These are phyloP conservation scores for Pteronura brasiliensis DNA, from an alignment of 2,113 vertebrate species.

Conservation along the genomic window DNA sequence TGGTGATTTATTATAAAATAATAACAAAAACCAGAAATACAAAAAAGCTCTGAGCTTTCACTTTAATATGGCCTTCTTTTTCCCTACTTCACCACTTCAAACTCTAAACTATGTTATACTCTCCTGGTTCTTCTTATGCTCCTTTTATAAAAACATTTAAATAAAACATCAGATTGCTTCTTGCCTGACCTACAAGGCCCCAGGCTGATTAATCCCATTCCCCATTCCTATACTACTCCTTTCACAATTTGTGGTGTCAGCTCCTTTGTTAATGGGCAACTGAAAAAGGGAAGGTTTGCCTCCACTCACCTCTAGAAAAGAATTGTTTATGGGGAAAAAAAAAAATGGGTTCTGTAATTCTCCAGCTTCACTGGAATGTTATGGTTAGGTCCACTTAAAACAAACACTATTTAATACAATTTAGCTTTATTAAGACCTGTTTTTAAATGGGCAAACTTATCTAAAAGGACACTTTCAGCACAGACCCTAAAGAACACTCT, in stretches of 20 bases:
- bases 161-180: conserved; percentile 33
- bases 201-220: background rate
- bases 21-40: background rate
- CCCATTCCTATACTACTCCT: background rate
- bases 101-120: background rate
- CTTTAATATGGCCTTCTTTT: background rate
- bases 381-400: background rate
- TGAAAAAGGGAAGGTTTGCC: background rate
- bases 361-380: conserved; percentile 17
- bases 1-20: conserved; percentile 15
- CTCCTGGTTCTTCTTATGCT: background rate
- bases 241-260: background rate
- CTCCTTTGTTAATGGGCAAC: conserved; percentile 8
- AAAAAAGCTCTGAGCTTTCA: conserved; percentile 1
- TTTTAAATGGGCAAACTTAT: conserved; percentile 23
- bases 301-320: conserved; percentile 11
- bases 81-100: background rate
- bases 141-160: conserved; percentile 50
- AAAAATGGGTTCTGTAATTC: background rate
- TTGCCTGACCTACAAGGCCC: background rate
- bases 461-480: background rate
- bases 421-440: background rate
- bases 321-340: background rate
- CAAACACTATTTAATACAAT: conserved; percentile 33
- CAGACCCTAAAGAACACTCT: background rate